These are phyloP conservation scores for Ochropleura leucogaster DNA, from an alignment of 2,888 invertebrate genomes.

Conservation along the genomic window DNA sequence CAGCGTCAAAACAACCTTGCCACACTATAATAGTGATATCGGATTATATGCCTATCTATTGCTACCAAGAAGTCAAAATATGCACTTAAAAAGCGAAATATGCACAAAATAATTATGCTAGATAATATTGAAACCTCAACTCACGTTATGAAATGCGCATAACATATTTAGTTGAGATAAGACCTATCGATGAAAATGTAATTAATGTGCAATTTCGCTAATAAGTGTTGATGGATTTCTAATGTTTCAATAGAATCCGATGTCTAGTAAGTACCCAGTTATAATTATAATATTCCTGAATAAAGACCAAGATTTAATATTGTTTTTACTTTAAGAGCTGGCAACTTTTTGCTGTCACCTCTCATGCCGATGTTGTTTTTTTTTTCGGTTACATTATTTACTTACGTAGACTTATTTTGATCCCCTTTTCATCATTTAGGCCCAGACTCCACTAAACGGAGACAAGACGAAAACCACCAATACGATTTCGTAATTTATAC, in stretches of 20 bases:
- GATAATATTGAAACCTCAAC: too few species aligned
- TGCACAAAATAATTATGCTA: not conserved
- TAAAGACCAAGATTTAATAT: not conserved
- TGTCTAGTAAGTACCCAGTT: not conserved
- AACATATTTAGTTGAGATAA: not conserved
- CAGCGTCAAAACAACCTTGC: not conserved
- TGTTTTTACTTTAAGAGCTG: not conserved
- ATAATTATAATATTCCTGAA: not conserved
- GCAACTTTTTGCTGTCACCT: not conserved
- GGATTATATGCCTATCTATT: not conserved
- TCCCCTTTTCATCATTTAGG: too few species aligned
- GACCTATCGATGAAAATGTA: not conserved
- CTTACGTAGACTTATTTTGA: too few species aligned
- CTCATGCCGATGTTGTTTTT: not conserved
- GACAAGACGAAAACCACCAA: too few species aligned
- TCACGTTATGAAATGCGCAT: too few species aligned
- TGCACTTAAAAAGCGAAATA: not conserved
- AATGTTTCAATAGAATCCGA: not conserved
- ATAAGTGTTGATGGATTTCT: too few species aligned
- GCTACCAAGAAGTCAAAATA: not conserved
- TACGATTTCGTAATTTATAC: too few species aligned
- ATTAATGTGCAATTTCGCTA: not conserved
- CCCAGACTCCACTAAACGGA: too few species aligned
- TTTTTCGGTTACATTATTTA: not conserved
- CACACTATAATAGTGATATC: not conserved